phyloP scores from a whole-genome alignment of 2,888 invertebrate species.

The Lycaena phlaeas region DNA sequence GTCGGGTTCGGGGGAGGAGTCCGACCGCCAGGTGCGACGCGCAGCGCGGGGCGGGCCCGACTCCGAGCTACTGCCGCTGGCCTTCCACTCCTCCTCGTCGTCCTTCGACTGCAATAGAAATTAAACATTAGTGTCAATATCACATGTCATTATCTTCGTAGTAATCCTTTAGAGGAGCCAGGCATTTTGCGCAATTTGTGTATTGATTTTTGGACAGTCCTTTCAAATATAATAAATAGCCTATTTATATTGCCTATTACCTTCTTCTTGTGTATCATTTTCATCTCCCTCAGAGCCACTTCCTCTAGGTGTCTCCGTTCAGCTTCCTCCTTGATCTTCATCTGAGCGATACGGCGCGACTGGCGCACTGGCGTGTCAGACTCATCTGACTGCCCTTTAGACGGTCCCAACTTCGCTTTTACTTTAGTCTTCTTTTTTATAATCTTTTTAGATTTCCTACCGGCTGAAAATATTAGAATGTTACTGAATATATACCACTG shows the following conservation, averaged over 20 bases:
- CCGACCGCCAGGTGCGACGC: constrained; percentile 35
- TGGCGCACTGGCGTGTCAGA: constrained; percentile 77
- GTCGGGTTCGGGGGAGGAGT: constrained; percentile 49
- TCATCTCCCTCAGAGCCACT: constrained; percentile 77
- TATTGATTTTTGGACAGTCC: too few relatives aligned
- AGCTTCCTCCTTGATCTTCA: constrained; percentile 89
- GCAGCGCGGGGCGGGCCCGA: constrained; percentile 20
- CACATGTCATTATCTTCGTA: too few relatives aligned
- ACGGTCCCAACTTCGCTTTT: neutral
- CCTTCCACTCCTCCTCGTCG: constrained; percentile 55
- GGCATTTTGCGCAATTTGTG: too few relatives aligned
- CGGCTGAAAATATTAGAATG: constrained; percentile 33
- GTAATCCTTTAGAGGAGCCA: too few relatives aligned
- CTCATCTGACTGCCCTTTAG: constrained; percentile 31
- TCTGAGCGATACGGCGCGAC: constrained; percentile 88
- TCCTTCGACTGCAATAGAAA: constrained; percentile 32
- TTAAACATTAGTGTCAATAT: too few relatives aligned
- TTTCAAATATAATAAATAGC: too few relatives aligned
- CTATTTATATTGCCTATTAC: too few relatives aligned
- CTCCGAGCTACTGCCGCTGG: constrained; percentile 41
- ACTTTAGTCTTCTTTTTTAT: constrained; percentile 19
- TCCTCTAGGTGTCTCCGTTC: constrained; percentile 83
- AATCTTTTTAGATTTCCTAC: constrained; percentile 37
- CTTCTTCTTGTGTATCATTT: constrained; percentile 75
- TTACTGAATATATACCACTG: too few relatives aligned